These are phyloP conservation scores for Pedetes capensis DNA, from an alignment of 2,113 vertebrate genomes.

Conservation along the genomic window DNA sequence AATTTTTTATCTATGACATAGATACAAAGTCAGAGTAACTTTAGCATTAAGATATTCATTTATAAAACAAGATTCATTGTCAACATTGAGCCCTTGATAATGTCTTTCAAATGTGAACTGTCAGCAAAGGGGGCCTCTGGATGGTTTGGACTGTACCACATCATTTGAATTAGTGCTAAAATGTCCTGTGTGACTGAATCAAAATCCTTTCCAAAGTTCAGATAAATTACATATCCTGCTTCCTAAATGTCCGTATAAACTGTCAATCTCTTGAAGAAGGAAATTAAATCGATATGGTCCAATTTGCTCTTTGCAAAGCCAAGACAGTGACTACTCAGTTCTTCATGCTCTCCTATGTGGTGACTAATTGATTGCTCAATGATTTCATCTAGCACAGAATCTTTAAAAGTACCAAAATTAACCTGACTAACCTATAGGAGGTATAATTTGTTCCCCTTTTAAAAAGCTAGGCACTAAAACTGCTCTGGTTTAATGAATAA, in stretches of 20 bases:
- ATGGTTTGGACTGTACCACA: not conserved
- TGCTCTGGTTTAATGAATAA: slow-evolving; percentile 34
- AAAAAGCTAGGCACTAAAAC: slow-evolving; percentile 25
- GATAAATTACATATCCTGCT: slow-evolving; percentile 68
- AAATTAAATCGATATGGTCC: slow-evolving; percentile 73
- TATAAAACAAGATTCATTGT: not conserved
- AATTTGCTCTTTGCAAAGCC: slow-evolving; percentile 76
- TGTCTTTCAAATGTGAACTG: not conserved
- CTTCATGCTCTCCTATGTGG: slow-evolving; percentile 45
- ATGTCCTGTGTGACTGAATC: not conserved
- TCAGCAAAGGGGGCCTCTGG: not conserved
- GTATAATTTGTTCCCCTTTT: slow-evolving; percentile 33
- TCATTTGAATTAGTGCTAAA: slow-evolving; percentile 28
- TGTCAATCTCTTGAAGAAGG: slow-evolving; percentile 67
- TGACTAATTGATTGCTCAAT: slow-evolving; percentile 68
- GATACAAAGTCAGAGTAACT: not conserved
- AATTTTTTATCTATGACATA: slow-evolving; percentile 10
- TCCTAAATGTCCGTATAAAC: slow-evolving; percentile 66
- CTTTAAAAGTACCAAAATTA: slow-evolving; percentile 69
- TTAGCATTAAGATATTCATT: not conserved
- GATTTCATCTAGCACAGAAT: slow-evolving; percentile 66
- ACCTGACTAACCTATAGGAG: slow-evolving; percentile 33
- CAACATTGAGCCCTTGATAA: not conserved
- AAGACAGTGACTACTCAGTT: slow-evolving; percentile 54
- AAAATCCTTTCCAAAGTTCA: slow-evolving; percentile 65